phyloP scores from a whole-genome alignment of 2,113 vertebrate genomes.

The Rhegmatorhina hoffmannsi region DNA sequence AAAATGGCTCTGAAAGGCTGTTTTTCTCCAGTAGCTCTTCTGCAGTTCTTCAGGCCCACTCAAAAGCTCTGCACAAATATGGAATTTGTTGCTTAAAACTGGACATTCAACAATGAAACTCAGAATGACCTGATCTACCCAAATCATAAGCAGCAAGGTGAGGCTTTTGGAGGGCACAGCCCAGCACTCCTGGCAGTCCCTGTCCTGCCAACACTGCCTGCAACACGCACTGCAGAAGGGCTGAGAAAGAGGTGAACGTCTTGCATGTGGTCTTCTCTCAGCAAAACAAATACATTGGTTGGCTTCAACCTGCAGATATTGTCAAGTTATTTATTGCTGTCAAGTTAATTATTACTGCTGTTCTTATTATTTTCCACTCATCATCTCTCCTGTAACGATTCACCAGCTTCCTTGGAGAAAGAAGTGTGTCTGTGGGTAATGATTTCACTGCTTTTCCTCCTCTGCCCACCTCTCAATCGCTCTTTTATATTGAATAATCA shows the following conservation, averaged over 20 bases:
- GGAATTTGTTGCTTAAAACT: neutral
- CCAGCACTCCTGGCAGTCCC: neutral
- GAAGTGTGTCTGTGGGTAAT: neutral
- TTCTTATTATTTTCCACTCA: constrained; percentile 9
- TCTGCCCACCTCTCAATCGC: neutral
- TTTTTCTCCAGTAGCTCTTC: neutral
- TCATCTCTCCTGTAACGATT: neutral
- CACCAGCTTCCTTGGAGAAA: neutral
- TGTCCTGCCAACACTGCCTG: neutral
- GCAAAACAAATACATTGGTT: neutral
- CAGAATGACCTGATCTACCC: neutral
- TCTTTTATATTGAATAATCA: constrained; percentile 59
- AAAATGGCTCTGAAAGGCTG: neutral
- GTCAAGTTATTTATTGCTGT: constrained; percentile 9
- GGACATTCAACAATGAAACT: neutral
- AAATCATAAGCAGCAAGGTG: accelerated
- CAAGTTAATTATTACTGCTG: constrained; percentile 32
- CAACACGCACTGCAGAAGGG: neutral
- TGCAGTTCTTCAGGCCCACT: neutral
- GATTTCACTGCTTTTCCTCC: neutral
- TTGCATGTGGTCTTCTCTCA: neutral
- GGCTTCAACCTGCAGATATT: neutral
- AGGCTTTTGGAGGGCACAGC: neutral
- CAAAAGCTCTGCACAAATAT: accelerated
- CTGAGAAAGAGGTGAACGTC: neutral